Base-by-base conservation (phyloP, 2,797 vertebrate genomes). In the Sphenodon punctatus region DNA sequence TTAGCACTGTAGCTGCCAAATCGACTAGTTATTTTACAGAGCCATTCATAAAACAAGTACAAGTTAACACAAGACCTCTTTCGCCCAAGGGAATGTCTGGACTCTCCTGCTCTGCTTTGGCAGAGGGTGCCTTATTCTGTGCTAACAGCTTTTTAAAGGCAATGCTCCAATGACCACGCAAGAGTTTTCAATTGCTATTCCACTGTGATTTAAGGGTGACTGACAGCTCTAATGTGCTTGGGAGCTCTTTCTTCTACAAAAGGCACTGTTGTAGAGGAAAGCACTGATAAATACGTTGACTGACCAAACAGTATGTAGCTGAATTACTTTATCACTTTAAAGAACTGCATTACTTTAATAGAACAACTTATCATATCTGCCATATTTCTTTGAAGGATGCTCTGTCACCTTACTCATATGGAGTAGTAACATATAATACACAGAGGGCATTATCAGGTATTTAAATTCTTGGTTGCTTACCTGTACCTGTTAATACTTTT, bases 41-140 rank as follows among this genome's bases (percentile, higher is more conserved):
- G 36, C 67, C 70, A 75, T 87, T 85, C 25, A 65, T 68, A 75
- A 86, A 61, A 10, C 51, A 68, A 71, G 23, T 30, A 6, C 30
- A 69, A 76, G 60, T 71, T 64, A 82, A 63, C 30, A 36, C 51
- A 82, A 51, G 58, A 27, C 51, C 64, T 49, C 60, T 56, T 32
- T 42, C 17, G 59, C 82, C 12, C 38, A 27, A 72, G 55, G 32
- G 38, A 58, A 64, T 49, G 45, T 55, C 68, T 56, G 51, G 32
- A 36, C 23, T 76, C 36, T 68, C 19, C 36, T 20, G 32, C 6
- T 79, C 68, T 64, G 41, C 53, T 69, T 88, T 75, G 84, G 61
- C 67, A 74, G 27, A 61, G 56, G 38, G 30, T 79, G 34, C 23
- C n/a, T 67, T 64, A 34, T 42, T 68, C 67, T 78, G 41, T 72